Evolutionary conservation across 1,140 invertebrate genomes (phyloP).

Genomic region (Drosophila malerkotliana): DNA sequence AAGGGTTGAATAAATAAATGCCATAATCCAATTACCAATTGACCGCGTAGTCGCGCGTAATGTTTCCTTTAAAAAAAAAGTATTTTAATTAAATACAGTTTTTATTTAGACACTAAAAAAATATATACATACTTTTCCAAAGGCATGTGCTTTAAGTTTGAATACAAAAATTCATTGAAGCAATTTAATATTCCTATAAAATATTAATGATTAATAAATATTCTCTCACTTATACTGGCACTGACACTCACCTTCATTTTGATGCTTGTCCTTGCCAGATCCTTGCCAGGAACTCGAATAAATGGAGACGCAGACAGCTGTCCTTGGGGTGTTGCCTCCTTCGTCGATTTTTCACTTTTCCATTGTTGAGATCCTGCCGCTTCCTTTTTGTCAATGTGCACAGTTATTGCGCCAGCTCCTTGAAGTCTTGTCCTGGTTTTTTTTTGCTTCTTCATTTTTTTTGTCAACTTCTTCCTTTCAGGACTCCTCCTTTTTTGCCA

Average conservation of each 20-base stretch:
- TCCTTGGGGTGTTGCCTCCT: constrained; percentile 68
- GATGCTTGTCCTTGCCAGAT: not conserved
- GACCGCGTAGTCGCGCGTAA: constrained; percentile 60
- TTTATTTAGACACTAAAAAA: not conserved
- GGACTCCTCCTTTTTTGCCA: constrained; percentile 31
- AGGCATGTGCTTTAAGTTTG: too few relatives aligned
- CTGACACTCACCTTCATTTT: not conserved
- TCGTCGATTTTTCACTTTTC: constrained; percentile 67
- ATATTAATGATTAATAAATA: constrained; percentile 1
- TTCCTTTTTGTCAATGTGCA: constrained; percentile 52
- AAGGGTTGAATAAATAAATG: constrained; percentile 38
- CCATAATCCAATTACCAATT: constrained; percentile 73
- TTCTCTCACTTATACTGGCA: not conserved
- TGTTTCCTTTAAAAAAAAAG: not conserved
- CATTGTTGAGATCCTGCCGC: constrained; percentile 46
- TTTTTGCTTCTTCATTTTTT: constrained; percentile 12
- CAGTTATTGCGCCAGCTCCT: constrained; percentile 28
- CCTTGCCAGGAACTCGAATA: constrained; percentile 15
- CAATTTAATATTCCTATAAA: not conserved
- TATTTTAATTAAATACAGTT: not conserved
- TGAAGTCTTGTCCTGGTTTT: constrained; percentile 16
- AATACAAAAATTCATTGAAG: too few relatives aligned
- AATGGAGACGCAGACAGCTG: constrained; percentile 60
- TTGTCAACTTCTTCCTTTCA: constrained; percentile 7
- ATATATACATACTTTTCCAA: too few relatives aligned